Conservation (phyloP, 1,140 invertebrate genomes). For the Lepidotrigona ventralis region DNA sequence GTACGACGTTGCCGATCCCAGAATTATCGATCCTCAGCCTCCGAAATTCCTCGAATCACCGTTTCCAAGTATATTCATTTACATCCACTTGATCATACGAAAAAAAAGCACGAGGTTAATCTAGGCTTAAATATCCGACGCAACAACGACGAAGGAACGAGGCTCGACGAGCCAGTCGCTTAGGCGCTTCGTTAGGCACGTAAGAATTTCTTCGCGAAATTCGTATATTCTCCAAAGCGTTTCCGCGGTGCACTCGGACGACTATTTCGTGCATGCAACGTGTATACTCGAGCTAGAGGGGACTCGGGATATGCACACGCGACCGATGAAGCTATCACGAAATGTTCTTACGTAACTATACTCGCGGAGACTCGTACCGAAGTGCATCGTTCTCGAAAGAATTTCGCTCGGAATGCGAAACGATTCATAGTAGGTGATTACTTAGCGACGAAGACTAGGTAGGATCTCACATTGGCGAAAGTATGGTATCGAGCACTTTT, state of each 20-base stretch:
- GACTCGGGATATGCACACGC: slow-evolving; percentile 28
- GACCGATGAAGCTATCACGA: slow-evolving; percentile 40
- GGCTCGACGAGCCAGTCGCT: neutral
- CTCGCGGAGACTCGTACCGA: neutral
- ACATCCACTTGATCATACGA: neutral
- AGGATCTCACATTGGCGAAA: neutral
- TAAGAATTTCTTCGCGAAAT: slow-evolving; percentile 26
- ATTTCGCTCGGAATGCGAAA: slow-evolving; percentile 29
- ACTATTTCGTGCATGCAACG: slow-evolving; percentile 38
- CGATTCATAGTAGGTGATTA: slow-evolving; percentile 14
- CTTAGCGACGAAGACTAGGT: neutral
- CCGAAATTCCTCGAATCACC: neutral
- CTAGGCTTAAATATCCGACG: neutral
- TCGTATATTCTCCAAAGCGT: neutral
- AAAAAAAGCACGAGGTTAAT: neutral
- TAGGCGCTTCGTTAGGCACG: neutral
- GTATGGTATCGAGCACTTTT: neutral
- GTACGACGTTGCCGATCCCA: too few species aligned
- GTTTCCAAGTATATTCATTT: neutral
- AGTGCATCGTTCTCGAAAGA: slow-evolving; percentile 33
- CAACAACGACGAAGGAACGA: neutral
- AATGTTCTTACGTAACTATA: slow-evolving; percentile 34
- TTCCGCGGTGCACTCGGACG: slow-evolving; percentile 12
- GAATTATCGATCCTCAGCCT: too few species aligned
- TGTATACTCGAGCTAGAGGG: neutral